Percentiles rank a stretch among this genome's conserved stretches.
Conservation (phyloP, 2,113 vertebrate genomes). For the Pelecanus crispus region DNA sequence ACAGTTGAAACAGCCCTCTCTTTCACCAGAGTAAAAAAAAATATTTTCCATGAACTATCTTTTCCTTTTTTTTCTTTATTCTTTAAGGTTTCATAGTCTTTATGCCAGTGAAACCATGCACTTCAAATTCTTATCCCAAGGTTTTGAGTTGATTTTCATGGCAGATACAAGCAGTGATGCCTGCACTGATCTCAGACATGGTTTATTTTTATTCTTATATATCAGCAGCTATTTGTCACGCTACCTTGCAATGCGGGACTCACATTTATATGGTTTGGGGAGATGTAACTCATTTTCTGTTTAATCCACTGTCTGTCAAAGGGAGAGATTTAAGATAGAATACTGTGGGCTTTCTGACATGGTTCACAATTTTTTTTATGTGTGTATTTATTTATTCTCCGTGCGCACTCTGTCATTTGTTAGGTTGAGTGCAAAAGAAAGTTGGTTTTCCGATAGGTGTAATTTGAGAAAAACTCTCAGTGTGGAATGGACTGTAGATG, state of each 20-base stretch:
- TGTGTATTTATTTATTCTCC: neutral
- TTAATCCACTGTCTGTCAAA: conserved; percentile 58
- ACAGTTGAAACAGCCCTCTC: neutral
- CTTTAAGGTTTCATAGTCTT: neutral
- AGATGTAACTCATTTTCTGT: conserved; percentile 56
- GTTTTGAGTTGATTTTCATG: conserved; percentile 16
- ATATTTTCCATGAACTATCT: neutral
- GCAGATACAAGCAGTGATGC: neutral
- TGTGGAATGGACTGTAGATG: neutral
- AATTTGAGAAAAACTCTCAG: neutral
- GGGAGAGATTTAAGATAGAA: conserved; percentile 35
- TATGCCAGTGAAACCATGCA: neutral
- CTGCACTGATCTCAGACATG: conserved; percentile 1
- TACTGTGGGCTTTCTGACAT: neutral
- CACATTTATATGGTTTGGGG: neutral
- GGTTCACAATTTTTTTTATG: neutral
- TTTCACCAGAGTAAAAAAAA: neutral
- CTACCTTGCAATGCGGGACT: conserved; percentile 11
- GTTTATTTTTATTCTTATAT: conserved; percentile 40
- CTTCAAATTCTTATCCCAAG: neutral
- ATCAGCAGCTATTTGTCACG: conserved; percentile 54
- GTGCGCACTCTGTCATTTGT: neutral
- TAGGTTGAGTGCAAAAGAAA: neutral
- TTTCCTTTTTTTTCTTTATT: neutral
- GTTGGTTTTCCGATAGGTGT: neutral